A percentile compares a stretch with the other conserved stretches of the same genome.
Conservation (phyloP, 1,140 invertebrate genomes). For the Zeugodacus cucurbitae region DNA sequence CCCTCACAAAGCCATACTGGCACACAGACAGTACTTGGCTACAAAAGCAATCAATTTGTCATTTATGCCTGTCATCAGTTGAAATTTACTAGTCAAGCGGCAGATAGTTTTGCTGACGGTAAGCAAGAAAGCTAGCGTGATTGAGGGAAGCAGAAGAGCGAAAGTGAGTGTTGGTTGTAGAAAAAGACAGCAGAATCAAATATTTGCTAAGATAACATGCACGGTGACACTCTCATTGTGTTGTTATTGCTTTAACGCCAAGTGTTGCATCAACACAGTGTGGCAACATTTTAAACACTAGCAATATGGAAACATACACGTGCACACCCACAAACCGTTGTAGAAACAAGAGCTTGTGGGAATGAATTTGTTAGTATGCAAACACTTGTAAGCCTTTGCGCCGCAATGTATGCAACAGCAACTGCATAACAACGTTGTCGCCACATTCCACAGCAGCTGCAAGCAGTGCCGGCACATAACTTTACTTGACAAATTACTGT, state of each 20-base stretch:
- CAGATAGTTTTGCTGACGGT: not conserved
- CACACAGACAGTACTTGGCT: not conserved
- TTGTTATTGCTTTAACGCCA: not conserved
- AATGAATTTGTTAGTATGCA: not conserved
- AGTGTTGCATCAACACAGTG: constrained; percentile 13
- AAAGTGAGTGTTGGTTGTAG: not conserved
- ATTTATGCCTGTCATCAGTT: constrained; percentile 25
- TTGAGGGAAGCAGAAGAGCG: not conserved
- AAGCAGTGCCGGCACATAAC: not conserved
- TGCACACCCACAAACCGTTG: not conserved
- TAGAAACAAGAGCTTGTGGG: not conserved
- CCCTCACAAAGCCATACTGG: not conserved
- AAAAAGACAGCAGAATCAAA: not conserved
- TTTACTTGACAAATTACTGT: constrained; percentile 44
- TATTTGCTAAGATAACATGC: constrained; percentile 25
- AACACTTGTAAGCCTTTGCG: not conserved
- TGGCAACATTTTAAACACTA: not conserved
- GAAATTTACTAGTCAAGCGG: constrained; percentile 3
- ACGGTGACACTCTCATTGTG: not conserved
- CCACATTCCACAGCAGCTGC: not conserved
- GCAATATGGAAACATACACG: not conserved
- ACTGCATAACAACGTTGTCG: not conserved
- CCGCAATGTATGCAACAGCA: not conserved
- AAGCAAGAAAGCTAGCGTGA: not conserved
- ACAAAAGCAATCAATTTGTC: constrained; percentile 37